These are phyloP conservation scores for Hirtodrosophila histrioides DNA, from an alignment of 2,888 invertebrate genomes.

Conservation along the genomic window DNA sequence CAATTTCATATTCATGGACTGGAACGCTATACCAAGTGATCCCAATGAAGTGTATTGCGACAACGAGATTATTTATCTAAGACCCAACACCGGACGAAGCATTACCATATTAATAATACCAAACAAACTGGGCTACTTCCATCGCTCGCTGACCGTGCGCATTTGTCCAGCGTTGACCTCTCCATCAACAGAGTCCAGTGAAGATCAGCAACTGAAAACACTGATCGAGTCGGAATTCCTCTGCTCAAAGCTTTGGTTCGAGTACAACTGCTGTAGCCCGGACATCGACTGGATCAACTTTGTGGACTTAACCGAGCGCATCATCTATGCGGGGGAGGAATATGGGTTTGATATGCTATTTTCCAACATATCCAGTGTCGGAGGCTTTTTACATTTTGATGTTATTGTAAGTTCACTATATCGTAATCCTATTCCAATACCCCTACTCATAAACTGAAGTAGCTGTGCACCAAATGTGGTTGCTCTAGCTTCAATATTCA, in stretches of 20 bases:
- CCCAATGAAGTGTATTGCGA: slow-evolving; percentile 80
- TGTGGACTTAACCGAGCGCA: slow-evolving; percentile 56
- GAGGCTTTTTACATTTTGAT: slow-evolving; percentile 80
- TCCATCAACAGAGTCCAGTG: slow-evolving; percentile 18
- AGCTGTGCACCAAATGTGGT: no score
- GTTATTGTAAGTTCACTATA: slow-evolving; percentile 67
- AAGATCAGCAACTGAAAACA: slow-evolving; percentile 27
- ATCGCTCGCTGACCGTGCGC: slow-evolving; percentile 68
- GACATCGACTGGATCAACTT: slow-evolving; percentile 59
- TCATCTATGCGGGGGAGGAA: slow-evolving; percentile 71
- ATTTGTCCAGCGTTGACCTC: slow-evolving; percentile 65
- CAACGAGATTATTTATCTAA: slow-evolving; percentile 74
- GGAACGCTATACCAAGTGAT: slow-evolving; percentile 78
- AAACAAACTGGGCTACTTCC: slow-evolving; percentile 71
- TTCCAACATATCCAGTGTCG: slow-evolving; percentile 63
- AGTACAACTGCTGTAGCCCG: slow-evolving; percentile 77
- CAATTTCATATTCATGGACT: slow-evolving; percentile 77
- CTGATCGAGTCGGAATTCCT: slow-evolving; percentile 68
- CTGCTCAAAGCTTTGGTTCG: slow-evolving; percentile 67
- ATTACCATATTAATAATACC: slow-evolving; percentile 79
- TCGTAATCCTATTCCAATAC: no score
- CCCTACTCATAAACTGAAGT: no score
- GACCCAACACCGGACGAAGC: slow-evolving; percentile 76
- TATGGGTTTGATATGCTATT: slow-evolving; percentile 74
- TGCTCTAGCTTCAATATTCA: no score